Evolutionary conservation across 2,797 vertebrate species (phyloP).

Genomic region (Acanthurus leucopareius): DNA sequence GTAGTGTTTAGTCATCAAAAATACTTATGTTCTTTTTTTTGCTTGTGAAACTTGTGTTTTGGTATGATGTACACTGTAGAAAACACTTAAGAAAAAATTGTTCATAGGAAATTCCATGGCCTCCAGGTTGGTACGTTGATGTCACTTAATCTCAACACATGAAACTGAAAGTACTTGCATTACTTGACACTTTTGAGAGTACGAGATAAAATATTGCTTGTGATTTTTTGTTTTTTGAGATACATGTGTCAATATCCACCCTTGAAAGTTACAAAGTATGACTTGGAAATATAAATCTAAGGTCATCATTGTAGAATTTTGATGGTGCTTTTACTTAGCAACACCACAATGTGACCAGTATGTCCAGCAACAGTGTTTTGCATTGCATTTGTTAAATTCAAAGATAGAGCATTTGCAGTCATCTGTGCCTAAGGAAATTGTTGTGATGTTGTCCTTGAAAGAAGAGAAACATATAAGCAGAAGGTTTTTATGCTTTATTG

Average conservation of each 20-base stretch:
- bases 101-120: neutral
- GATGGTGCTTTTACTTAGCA: neutral
- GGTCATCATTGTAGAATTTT: neutral
- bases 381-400: constrained; percentile 60
- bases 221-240: neutral
- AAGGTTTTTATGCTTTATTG: neutral
- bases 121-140: neutral
- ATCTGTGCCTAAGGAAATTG: neutral
- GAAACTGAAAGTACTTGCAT: neutral
- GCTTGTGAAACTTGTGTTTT: neutral
- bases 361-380: constrained; percentile 34
- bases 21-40: neutral
- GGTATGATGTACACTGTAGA: neutral
- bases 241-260: no score
- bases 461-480: neutral
- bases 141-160: no score
- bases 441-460: neutral
- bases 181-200: neutral
- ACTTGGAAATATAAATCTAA: no score
- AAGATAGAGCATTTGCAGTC: constrained; percentile 53
- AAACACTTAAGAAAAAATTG: neutral
- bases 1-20: neutral
- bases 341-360: neutral
- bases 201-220: neutral
- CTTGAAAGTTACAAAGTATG: no score